phyloP scores from a whole-genome alignment of 2,113 vertebrate species.

The Hoplias malabaricus region DNA sequence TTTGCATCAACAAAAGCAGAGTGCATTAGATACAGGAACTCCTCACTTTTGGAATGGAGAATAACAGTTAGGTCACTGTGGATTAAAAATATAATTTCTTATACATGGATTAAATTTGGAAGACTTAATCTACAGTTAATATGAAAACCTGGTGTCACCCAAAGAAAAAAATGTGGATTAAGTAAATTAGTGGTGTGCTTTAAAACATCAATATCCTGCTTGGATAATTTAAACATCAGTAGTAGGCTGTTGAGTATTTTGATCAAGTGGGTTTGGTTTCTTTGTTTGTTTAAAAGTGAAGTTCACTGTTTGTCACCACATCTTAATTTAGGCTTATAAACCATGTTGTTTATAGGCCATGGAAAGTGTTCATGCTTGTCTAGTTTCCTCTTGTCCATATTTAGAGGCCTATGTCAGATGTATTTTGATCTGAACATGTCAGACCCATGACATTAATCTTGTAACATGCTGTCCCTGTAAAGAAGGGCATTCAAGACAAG shows the following conservation, averaged over 20 bases:
- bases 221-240: background rate
- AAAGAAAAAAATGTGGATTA: background rate
- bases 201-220: background rate
- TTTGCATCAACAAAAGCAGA: background rate
- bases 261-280: background rate
- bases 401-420: background rate
- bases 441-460: background rate
- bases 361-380: constrained; percentile 2
- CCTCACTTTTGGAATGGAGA: background rate
- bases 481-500: background rate
- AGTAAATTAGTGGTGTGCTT: background rate
- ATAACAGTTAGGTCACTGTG: background rate
- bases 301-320: background rate
- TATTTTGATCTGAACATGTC: background rate
- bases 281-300: background rate
- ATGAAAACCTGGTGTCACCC: background rate
- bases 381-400: background rate
- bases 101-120: background rate
- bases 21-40: background rate
- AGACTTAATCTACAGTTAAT: background rate
- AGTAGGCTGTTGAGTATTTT: background rate
- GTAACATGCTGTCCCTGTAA: background rate
- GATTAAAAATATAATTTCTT: background rate
- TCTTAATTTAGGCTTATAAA: background rate
- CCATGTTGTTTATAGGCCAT: background rate